Evolutionary conservation across 2,888 invertebrate genomes (phyloP).

Genomic region (Hydraecia micacea): DNA sequence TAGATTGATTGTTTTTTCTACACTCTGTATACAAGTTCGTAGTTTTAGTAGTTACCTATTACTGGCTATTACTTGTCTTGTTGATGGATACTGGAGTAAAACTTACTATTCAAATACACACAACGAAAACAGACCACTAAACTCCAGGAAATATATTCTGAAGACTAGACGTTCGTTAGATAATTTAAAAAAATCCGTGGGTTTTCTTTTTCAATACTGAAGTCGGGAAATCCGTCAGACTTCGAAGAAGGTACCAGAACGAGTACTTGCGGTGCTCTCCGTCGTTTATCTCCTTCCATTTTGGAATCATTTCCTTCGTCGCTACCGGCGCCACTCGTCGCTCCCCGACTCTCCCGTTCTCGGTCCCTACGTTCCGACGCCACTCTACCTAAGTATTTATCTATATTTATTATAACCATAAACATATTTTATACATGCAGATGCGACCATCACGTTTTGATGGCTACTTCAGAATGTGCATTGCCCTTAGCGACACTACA

Average conservation of each 20-base stretch:
- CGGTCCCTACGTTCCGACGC: conserved; percentile 29
- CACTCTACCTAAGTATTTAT: conserved; percentile 57
- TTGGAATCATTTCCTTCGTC: conserved; percentile 59
- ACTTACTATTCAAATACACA: neutral
- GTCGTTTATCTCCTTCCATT: conserved; percentile 56
- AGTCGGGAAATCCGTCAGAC: conserved; percentile 46
- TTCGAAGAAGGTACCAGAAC: conserved; percentile 16
- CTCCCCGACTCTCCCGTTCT: conserved; percentile 24
- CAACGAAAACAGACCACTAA: neutral
- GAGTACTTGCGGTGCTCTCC: conserved; percentile 15
- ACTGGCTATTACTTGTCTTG: neutral
- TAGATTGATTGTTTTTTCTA: neutral
- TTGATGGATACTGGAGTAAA: neutral
- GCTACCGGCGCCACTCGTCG: conserved; percentile 39
- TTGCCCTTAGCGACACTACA: conserved; percentile 54
- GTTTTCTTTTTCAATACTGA: conserved; percentile 30
- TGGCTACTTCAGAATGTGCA: conserved; percentile 61
- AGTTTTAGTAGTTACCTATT: neutral
- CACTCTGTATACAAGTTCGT: neutral
- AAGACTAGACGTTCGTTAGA: neutral
- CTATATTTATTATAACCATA: conserved; percentile 51
- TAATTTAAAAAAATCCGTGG: conserved; percentile 15
- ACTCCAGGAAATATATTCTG: conserved; percentile 1
- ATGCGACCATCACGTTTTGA: conserved; percentile 39
- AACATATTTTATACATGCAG: conserved; percentile 37